Base-by-base conservation (phyloP, 1,140 invertebrate genomes). In the Drosophila jambulina region DNA sequence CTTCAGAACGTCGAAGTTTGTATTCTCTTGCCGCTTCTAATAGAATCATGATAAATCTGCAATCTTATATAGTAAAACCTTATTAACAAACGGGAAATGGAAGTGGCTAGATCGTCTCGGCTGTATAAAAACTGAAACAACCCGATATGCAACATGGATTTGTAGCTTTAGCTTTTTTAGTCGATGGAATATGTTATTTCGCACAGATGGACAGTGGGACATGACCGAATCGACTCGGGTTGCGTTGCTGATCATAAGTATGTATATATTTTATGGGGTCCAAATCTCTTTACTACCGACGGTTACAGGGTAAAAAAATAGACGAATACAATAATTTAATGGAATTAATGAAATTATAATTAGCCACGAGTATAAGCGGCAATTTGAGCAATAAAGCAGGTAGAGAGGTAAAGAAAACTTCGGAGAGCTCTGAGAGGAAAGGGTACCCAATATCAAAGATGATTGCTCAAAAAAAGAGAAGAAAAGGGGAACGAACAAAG, bases 321-420 rank as follows among this genome's bases (percentile, higher is more conserved):
- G 45, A 43, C 19, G 13, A 23, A 23, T 21, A 54, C 51, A 34
- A 15, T 4, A 23, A 54, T 23, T 54, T 38, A 38, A 36, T 53
- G 13, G 51, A 53, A 10, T 23, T 53, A 54, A 56, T 56, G 1
- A 56, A 38, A 38, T 56, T 38, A 25, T 56, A 56, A 56, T 54
- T 54, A 54, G 32, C 21, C 21, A 23, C 15, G 21, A 38, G n/a
- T 12, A 25, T 38, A 56, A 23, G 53, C 53, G n/a, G 25, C 21
- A 23, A 38, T 56, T 25, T 17, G 9, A 38, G 17, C 34, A 56
- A 54, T 38, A 56, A 38, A 25, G 21, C 15, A 38, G 32, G 53
- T 56, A 36, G 21, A 25, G 23, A 17, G 4, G 19, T 9, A 13
- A 12, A 54, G 36, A 38, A 38, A 21, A 23, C 12, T 38, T 36